phyloP scores from a whole-genome alignment of 1,140 invertebrate species.

The Cydia splendana region DNA sequence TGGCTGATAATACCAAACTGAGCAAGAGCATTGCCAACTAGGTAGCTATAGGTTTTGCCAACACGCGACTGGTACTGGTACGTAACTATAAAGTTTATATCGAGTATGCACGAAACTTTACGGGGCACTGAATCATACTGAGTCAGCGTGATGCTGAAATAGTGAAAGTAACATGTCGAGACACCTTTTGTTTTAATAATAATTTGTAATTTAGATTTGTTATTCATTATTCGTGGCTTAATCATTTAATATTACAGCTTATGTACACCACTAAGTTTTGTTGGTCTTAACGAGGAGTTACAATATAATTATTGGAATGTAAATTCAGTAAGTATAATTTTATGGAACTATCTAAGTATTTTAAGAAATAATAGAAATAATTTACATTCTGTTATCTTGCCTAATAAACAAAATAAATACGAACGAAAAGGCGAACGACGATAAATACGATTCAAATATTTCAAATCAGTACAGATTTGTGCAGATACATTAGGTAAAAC shows the following conservation, averaged over 20 bases:
- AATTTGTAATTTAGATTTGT: too few species aligned
- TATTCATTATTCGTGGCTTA: too few species aligned
- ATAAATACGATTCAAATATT: not conserved
- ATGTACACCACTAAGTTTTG: too few species aligned
- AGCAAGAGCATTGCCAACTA: slow-evolving; percentile 55
- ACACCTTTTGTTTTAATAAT: not conserved
- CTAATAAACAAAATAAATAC: too few species aligned
- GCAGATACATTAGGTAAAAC: not conserved
- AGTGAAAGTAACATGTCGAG: slow-evolving; percentile 23
- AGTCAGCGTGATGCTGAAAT: slow-evolving; percentile 26
- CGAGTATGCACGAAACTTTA: slow-evolving; percentile 54
- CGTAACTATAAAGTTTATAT: slow-evolving; percentile 54
- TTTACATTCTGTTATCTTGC: too few species aligned
- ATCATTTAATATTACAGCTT: too few species aligned
- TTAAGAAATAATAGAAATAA: too few species aligned
- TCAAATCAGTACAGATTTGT: not conserved
- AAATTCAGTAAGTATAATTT: too few species aligned
- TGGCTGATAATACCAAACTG: slow-evolving; percentile 60
- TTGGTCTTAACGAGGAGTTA: too few species aligned
- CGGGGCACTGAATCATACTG: slow-evolving; percentile 28
- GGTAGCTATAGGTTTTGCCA: slow-evolving; percentile 63
- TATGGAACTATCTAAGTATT: too few species aligned
- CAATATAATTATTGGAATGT: too few species aligned
- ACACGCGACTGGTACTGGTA: slow-evolving; percentile 68
- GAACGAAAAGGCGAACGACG: too few species aligned